These are phyloP conservation scores for Pavo muticus DNA, from an alignment of 2,113 vertebrate genomes.

Conservation along the genomic window DNA sequence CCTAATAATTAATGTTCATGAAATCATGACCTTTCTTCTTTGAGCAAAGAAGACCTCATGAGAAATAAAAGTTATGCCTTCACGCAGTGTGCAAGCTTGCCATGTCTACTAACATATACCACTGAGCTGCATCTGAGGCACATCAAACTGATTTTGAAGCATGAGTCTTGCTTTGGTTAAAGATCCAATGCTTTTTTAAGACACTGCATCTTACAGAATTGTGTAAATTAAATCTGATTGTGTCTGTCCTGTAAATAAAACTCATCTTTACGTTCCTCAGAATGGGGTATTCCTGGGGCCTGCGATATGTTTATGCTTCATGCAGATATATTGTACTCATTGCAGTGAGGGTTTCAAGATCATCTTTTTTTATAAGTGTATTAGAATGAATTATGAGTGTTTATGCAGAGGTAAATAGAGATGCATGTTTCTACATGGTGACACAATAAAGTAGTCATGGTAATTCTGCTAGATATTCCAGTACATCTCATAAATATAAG, in stretches of 20 bases:
- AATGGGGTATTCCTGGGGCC: neutral
- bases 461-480: neutral
- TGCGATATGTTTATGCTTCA: neutral
- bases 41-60: neutral
- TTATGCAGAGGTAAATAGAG: neutral
- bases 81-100: neutral
- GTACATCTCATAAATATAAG: neutral
- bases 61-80: neutral
- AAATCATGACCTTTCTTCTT: neutral
- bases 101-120: accelerated
- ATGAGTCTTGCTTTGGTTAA: neutral
- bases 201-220: neutral
- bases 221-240: neutral
- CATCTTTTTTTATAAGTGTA: neutral
- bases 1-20: neutral
- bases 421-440: neutral
- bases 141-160: neutral
- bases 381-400: neutral
- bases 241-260: neutral
- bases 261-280: neutral
- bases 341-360: neutral
- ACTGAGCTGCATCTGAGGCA: neutral
- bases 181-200: neutral
- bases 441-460: neutral
- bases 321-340: neutral